A percentile compares a stretch with the other conserved stretches of the same genome.
Evolutionary conservation across 2,113 vertebrate genomes (phyloP).

Genomic region (Thunnus maccoyii): DNA sequence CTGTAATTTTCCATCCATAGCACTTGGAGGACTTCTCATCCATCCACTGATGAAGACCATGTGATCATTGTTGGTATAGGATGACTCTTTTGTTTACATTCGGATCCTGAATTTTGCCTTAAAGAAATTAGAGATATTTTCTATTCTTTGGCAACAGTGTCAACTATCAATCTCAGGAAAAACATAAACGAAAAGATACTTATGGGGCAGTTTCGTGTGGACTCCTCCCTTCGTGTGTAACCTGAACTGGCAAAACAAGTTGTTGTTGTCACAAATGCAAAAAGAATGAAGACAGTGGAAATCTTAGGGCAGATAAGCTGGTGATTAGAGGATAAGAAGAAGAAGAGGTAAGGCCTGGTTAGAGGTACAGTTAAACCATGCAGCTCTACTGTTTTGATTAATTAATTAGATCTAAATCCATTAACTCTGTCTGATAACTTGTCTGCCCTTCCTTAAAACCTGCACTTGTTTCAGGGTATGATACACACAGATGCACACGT

Average conservation of each 20-base stretch:
- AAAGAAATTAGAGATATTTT: not conserved
- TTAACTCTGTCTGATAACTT: constrained; percentile 37
- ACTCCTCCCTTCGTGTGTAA: not conserved
- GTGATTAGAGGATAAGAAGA: constrained; percentile 56
- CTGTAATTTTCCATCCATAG: no score
- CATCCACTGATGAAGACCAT: no score
- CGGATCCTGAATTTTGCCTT: not conserved
- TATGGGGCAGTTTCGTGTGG: not conserved
- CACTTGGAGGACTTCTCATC: no score
- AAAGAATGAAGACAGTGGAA: constrained; percentile 35
- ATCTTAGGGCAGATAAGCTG: constrained; percentile 57
- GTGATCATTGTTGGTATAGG: no score
- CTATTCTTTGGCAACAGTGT: not conserved
- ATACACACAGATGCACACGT: not conserved
- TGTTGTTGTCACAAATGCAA: constrained; percentile 22
- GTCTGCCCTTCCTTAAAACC: constrained; percentile 18
- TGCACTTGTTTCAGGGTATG: not conserved
- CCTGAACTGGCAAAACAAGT: constrained; percentile 10
- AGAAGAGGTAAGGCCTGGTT: constrained; percentile 22
- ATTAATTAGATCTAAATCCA: constrained; percentile 66
- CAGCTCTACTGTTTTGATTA: constrained; percentile 33
- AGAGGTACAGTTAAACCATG: constrained; percentile 12
- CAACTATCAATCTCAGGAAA: not conserved
- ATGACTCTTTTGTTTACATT: not conserved
- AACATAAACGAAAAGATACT: not conserved